These are phyloP conservation scores for Xylota sylvarum DNA, from an alignment of 2,888 invertebrate species.

Conservation along the genomic window DNA sequence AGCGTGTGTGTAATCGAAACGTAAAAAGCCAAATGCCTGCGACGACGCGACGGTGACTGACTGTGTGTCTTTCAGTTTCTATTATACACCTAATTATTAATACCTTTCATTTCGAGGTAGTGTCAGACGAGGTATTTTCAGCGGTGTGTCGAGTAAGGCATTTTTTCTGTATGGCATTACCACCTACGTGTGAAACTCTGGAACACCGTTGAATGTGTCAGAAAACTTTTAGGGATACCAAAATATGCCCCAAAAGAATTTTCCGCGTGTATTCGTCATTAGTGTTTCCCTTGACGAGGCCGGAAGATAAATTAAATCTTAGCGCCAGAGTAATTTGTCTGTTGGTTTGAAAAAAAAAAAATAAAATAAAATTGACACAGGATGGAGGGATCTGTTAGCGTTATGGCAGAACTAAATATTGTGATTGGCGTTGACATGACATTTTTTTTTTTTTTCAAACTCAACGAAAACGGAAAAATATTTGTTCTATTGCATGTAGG, in stretches of 20 bases:
- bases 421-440: constrained; percentile 67
- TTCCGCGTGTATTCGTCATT: constrained; percentile 13
- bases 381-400: constrained; percentile 35
- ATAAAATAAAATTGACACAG: constrained; percentile 40
- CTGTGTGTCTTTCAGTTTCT: constrained; percentile 52
- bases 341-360: constrained; percentile 2
- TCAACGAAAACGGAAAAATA: background rate
- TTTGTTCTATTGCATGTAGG: no score
- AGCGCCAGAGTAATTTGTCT: constrained; percentile 72
- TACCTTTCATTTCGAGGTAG: constrained; percentile 40
- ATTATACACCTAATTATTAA: constrained; percentile 73
- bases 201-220: constrained; percentile 49
- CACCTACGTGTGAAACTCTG: constrained; percentile 44
- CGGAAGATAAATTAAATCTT: constrained; percentile 53
- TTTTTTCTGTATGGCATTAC: constrained; percentile 15
- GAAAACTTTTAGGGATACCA: constrained; percentile 61
- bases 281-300: constrained; percentile 21
- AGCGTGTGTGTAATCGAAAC: constrained; percentile 46
- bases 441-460: constrained; percentile 16
- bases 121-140: constrained; percentile 10
- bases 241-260: constrained; percentile 29
- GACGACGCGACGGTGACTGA: constrained; percentile 30
- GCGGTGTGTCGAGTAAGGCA: background rate
- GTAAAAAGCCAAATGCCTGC: constrained; percentile 30
- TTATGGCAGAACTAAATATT: constrained; percentile 43